A percentile compares a stretch with the other conserved stretches of the same genome.
Conservation (phyloP, 2,797 vertebrate genomes). For the Brachyrhaphis roseni region DNA sequence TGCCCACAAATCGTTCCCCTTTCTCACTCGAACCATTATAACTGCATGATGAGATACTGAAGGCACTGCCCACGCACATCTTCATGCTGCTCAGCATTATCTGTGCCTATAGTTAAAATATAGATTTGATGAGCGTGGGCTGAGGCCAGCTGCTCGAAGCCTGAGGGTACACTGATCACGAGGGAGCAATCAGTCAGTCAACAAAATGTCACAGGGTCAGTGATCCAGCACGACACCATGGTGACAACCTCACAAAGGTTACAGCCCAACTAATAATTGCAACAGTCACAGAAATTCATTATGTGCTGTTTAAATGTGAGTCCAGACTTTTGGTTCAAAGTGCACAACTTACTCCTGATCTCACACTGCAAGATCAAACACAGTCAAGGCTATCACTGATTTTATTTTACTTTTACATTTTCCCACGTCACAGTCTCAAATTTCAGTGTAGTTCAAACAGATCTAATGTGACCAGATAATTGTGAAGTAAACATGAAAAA, state of each 20-base stretch:
- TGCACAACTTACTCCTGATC: slow-evolving; percentile 11
- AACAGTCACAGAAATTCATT: slow-evolving; percentile 53
- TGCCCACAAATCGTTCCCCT: slow-evolving; percentile 47
- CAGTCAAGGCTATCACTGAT: not conserved
- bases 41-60: slow-evolving; percentile 50
- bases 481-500: not conserved
- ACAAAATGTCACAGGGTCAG: slow-evolving; percentile 84
- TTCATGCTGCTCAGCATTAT: slow-evolving; percentile 54
- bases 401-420: not conserved
- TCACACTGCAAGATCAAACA: slow-evolving; percentile 40
- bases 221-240: slow-evolving; percentile 73
- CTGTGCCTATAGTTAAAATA: slow-evolving; percentile 71
- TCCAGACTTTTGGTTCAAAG: slow-evolving; percentile 42
- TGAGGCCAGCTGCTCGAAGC: slow-evolving; percentile 71
- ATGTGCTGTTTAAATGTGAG: slow-evolving; percentile 18
- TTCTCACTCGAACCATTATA: slow-evolving; percentile 47
- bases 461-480: not conserved
- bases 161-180: slow-evolving; percentile 70
- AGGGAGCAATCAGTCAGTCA: slow-evolving; percentile 78
- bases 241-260: slow-evolving; percentile 80
- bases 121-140: slow-evolving; percentile 70
- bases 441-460: not conserved
- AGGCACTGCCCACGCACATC: slow-evolving; percentile 60
- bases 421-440: not conserved
- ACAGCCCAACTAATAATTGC: slow-evolving; percentile 72